Percentiles rank a stretch among this genome's conserved stretches.
Evolutionary conservation across 2,797 vertebrate genomes (phyloP).

Genomic region (Microcaecilia unicolor): DNA sequence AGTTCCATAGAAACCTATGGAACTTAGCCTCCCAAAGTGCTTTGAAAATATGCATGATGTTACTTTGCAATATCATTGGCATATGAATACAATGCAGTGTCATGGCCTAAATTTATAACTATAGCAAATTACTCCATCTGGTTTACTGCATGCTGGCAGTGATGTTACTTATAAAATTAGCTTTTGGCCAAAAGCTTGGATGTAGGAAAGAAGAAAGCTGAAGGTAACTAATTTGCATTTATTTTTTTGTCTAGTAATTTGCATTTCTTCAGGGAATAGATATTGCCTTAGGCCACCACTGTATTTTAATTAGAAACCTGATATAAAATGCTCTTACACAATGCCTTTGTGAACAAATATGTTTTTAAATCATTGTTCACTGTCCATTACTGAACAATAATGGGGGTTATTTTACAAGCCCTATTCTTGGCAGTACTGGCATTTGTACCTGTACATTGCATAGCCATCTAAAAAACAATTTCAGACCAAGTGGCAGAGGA

Average conservation of each 20-base stretch:
- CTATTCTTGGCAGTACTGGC: too few species aligned
- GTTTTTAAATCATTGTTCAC: neutral
- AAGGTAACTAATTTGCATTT: neutral
- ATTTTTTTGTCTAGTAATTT: neutral
- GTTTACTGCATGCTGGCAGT: neutral
- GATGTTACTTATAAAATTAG: slow-evolving; percentile 1
- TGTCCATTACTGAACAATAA: neutral
- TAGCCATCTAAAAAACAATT: too few species aligned
- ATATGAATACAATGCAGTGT: neutral
- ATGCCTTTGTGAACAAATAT: neutral
- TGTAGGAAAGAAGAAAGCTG: neutral
- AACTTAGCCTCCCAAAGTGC: too few species aligned
- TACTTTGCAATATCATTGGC: neutral
- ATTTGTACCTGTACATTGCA: too few species aligned
- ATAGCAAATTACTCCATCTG: neutral
- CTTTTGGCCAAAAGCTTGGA: neutral
- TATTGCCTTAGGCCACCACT: neutral
- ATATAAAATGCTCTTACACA: slow-evolving; percentile 11
- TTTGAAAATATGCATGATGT: too few species aligned
- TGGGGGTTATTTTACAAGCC: too few species aligned
- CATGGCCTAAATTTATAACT: neutral
- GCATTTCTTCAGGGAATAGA: neutral
- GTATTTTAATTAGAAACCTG: slow-evolving; percentile 3
- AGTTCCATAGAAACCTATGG: too few species aligned
- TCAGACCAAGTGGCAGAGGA: too few species aligned